phyloP scores from a whole-genome alignment of 1,140 invertebrate genomes.

The Conopomorpha cramerella region DNA sequence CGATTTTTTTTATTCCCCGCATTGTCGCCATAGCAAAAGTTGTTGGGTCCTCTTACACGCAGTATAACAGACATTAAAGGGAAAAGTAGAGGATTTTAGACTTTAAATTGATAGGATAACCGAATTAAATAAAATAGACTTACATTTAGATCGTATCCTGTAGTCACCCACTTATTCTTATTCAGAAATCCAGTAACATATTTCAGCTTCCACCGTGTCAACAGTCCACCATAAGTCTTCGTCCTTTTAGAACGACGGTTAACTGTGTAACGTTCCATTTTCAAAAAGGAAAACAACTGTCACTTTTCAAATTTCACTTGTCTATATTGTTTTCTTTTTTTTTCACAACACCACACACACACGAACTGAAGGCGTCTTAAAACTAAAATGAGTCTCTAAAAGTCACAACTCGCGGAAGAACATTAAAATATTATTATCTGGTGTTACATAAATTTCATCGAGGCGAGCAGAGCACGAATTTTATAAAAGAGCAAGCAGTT shows the following conservation, averaged over 20 bases:
- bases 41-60: no score
- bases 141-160: slow-evolving; percentile 45
- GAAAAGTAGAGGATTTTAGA: no score
- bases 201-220: slow-evolving; percentile 37
- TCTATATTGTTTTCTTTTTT: no score
- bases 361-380: slow-evolving; percentile 19
- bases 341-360: slow-evolving; percentile 22
- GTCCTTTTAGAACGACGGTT: slow-evolving; percentile 36
- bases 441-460: slow-evolving; percentile 43
- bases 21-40: no score
- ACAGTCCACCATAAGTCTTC: slow-evolving; percentile 28
- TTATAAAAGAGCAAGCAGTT: neutral
- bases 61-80: no score
- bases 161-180: slow-evolving; percentile 31
- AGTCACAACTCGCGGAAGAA: slow-evolving; percentile 23
- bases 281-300: slow-evolving; percentile 13
- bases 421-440: slow-evolving; percentile 22
- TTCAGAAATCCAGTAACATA: slow-evolving; percentile 25
- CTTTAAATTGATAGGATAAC: no score
- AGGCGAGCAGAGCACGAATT: slow-evolving; percentile 14
- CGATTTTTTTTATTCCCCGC: no score
- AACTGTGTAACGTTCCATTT: slow-evolving; percentile 41
- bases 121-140: no score
- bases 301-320: slow-evolving; percentile 15
- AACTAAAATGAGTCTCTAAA: slow-evolving; percentile 34